Evolutionary conservation across 2,888 invertebrate species (phyloP).

Genomic region (Sarcophaga caerulescens): DNA sequence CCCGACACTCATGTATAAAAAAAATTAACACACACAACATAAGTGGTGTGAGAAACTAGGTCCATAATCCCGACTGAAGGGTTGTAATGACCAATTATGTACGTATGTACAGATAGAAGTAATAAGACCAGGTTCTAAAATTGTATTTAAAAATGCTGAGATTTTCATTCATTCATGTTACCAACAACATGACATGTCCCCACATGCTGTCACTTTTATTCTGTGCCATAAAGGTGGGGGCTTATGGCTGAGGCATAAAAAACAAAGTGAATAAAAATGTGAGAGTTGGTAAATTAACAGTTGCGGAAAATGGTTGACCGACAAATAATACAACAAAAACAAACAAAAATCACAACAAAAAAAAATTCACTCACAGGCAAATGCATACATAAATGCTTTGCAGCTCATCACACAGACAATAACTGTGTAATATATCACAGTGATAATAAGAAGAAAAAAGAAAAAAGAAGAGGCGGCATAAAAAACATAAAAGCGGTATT

Average conservation of each 20-base stretch:
- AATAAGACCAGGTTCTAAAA: too few relatives aligned
- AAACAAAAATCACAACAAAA: slow-evolving; percentile 67
- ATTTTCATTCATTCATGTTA: neutral
- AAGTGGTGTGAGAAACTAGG: too few relatives aligned
- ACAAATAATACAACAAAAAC: slow-evolving; percentile 68
- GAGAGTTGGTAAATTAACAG: slow-evolving; percentile 72
- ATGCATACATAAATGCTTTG: neutral
- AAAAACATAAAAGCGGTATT: slow-evolving; percentile 14
- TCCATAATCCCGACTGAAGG: too few relatives aligned
- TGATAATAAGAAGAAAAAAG: slow-evolving; percentile 29
- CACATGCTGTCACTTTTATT: neutral
- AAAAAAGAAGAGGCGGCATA: slow-evolving; percentile 31
- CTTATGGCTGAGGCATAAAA: slow-evolving; percentile 36
- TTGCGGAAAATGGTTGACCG: slow-evolving; percentile 73
- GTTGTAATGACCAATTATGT: too few relatives aligned
- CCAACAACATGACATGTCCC: slow-evolving; percentile 3
- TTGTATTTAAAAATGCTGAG: too few relatives aligned
- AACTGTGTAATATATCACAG: slow-evolving; percentile 29
- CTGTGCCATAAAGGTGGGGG: slow-evolving; percentile 2
- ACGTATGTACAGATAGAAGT: too few relatives aligned
- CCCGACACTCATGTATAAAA: too few relatives aligned
- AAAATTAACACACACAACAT: too few relatives aligned
- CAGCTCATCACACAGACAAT: neutral
- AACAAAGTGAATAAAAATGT: slow-evolving; percentile 56
- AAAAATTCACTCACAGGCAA: slow-evolving; percentile 42